phyloP scores from a whole-genome alignment of 2,888 invertebrate species.

The Opisthograptis luteolata region DNA sequence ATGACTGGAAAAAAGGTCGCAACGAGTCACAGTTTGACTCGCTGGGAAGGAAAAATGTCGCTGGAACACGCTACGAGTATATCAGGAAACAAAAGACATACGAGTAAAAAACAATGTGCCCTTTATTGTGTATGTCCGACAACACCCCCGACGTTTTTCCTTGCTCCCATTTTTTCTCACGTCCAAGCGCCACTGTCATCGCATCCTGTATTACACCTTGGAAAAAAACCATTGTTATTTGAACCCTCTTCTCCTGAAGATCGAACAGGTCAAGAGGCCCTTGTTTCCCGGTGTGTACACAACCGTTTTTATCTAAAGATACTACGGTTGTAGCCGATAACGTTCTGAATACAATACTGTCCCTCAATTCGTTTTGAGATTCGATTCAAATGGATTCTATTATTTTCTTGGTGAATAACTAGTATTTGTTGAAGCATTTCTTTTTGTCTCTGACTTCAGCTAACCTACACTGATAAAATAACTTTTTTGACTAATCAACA shows the following conservation, averaged over 20 bases:
- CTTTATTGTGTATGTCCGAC: slow-evolving; percentile 22
- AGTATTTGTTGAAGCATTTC: background rate
- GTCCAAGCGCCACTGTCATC: slow-evolving; percentile 29
- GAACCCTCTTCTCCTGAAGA: slow-evolving; percentile 13
- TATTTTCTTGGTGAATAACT: background rate
- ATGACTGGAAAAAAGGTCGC: no score
- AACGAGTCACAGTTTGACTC: no score
- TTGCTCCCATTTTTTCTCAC: slow-evolving; percentile 34
- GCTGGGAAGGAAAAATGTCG: no score
- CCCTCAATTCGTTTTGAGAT: slow-evolving; percentile 8
- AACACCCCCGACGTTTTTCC: slow-evolving; percentile 19
- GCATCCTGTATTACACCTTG: slow-evolving; percentile 36
- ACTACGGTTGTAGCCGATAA: slow-evolving; percentile 30
- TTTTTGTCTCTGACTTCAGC: no score
- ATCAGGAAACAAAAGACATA: background rate
- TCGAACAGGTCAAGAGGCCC: slow-evolving; percentile 14
- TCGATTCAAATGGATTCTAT: background rate
- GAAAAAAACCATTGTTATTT: slow-evolving; percentile 24
- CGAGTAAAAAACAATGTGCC: background rate
- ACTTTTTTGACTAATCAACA: no score
- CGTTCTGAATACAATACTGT: slow-evolving; percentile 22
- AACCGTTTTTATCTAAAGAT: slow-evolving; percentile 35
- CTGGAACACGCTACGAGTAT: no score
- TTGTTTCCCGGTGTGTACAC: slow-evolving; percentile 29
- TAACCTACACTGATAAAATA: no score